These are phyloP conservation scores for Tringa solitaria DNA, from an alignment of 2,113 vertebrate species.

Conservation along the genomic window DNA sequence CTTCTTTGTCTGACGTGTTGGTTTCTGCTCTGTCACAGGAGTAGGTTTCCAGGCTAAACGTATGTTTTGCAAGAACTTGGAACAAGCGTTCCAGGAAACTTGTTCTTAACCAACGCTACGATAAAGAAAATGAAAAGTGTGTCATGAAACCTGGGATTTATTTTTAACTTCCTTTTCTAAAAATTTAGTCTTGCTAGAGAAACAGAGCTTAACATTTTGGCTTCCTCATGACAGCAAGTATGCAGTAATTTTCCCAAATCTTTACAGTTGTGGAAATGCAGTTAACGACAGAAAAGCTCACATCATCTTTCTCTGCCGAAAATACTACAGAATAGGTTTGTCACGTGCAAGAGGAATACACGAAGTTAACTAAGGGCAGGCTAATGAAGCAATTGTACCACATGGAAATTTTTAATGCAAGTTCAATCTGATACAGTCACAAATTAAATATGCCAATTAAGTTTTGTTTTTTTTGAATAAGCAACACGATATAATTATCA, in stretches of 20 bases:
- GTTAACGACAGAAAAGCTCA: neutral
- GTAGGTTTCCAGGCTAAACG: neutral
- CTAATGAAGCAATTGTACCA: neutral
- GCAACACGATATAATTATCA: neutral
- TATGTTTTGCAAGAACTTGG: neutral
- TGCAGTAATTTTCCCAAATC: neutral
- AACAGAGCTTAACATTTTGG: neutral
- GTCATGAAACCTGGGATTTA: neutral
- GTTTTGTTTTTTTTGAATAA: neutral
- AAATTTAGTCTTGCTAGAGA: neutral
- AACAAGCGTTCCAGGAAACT: neutral
- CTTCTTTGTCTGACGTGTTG: neutral
- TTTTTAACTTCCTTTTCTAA: neutral
- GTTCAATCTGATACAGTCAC: neutral
- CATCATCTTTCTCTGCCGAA: neutral
- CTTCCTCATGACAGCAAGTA: neutral
- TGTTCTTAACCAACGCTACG: neutral
- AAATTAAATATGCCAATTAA: neutral
- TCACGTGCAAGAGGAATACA: neutral
- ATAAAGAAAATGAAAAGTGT: neutral
- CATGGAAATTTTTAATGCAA: neutral
- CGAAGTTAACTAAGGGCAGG: neutral
- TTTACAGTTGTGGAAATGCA: neutral
- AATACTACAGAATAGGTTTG: neutral
- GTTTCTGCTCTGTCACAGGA: neutral